These are phyloP conservation scores for Lycopodina hypogea DNA, from an alignment of 37 sponge, comb jelly and placozoan genomes.

Conservation along the genomic window DNA sequence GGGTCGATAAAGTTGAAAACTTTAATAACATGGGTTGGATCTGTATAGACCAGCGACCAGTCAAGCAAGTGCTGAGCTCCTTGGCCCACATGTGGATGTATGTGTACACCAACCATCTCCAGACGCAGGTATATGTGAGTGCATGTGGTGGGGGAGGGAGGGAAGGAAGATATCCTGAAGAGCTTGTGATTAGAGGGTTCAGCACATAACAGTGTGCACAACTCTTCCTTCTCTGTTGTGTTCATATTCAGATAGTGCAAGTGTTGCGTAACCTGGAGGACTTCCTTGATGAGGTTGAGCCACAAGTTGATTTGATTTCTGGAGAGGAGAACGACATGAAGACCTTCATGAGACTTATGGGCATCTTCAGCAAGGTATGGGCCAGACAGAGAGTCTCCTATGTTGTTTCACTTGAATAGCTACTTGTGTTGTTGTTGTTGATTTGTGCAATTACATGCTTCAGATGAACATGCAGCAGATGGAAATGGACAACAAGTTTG, in stretches of 20 bases:
- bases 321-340: constrained; percentile 50
- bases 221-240: too few species aligned
- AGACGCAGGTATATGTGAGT: constrained; percentile 49
- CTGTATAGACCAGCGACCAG: constrained; percentile 66
- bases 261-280: constrained; percentile 54
- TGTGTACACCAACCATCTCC: constrained; percentile 70
- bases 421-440: too few species aligned
- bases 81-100: constrained; percentile 75
- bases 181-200: neutral
- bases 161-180: too few species aligned
- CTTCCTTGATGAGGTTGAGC: constrained; percentile 75
- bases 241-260: neutral
- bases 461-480: constrained; percentile 64
- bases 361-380: constrained; percentile 65
- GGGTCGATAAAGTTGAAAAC: constrained; percentile 32
- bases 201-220: too few species aligned
- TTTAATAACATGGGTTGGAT: constrained; percentile 72
- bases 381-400: neutral
- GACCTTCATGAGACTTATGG: constrained; percentile 56
- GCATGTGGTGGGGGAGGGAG: too few species aligned
- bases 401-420: too few species aligned
- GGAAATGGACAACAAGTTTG: constrained; percentile 82
- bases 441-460: too few species aligned
- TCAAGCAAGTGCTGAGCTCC: constrained; percentile 65
- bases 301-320: constrained; percentile 69